Percentiles rank a stretch among this genome's conserved stretches.
Conservation (phyloP, 2,113 vertebrate species). For the Oncorhynchus mykiss region DNA sequence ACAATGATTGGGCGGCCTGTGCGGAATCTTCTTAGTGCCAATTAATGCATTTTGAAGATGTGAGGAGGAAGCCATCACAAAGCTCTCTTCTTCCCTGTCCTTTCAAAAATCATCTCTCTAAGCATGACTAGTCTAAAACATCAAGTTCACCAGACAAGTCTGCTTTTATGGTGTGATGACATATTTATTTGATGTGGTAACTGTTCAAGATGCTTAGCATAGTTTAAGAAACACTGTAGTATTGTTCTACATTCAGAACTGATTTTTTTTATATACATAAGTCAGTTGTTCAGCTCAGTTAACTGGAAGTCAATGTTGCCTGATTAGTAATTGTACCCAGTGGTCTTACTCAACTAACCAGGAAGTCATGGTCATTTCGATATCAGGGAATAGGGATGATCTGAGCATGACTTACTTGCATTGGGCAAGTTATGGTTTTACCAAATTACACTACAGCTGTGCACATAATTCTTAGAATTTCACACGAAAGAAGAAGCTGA, state of each 20-base stretch:
- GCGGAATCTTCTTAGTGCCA: background rate
- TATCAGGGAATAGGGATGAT: background rate
- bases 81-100: background rate
- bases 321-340: slow-evolving; percentile 26
- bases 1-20: background rate
- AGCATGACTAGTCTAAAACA: background rate
- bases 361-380: slow-evolving; percentile 42
- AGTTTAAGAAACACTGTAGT: slow-evolving; percentile 33
- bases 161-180: background rate
- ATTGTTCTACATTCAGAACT: background rate
- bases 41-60: background rate
- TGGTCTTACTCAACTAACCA: slow-evolving; percentile 34
- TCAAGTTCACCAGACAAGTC: background rate
- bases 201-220: slow-evolving; percentile 26
- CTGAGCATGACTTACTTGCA: background rate
- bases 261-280: background rate
- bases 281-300: background rate
- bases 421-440: slow-evolving; percentile 1
- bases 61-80: background rate
- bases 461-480: background rate
- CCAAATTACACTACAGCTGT: background rate
- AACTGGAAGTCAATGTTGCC: background rate
- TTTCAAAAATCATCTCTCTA: background rate
- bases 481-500: background rate
- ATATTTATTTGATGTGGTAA: slow-evolving; percentile 9